Evolutionary conservation across 2,797 vertebrate genomes (phyloP).

Genomic region (Gephyroberyx darwinii): DNA sequence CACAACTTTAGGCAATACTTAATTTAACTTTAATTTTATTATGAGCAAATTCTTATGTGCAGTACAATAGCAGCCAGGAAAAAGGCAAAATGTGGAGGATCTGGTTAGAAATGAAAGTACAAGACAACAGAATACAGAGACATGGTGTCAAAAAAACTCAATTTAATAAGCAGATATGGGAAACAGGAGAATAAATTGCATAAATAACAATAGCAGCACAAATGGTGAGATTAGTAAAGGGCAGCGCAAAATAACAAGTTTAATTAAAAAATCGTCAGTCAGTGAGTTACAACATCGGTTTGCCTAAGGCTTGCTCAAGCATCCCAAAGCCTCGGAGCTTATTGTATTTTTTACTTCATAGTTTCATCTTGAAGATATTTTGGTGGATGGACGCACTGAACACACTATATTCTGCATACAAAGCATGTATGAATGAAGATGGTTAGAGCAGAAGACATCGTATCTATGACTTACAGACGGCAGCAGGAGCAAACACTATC

Average conservation of each 20-base stretch:
- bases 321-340: background rate
- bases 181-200: too few relatives aligned
- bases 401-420: background rate
- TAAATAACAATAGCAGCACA: too few relatives aligned
- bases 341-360: background rate
- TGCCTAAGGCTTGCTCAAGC: background rate
- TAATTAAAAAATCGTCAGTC: background rate
- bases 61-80: background rate
- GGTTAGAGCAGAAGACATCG: background rate
- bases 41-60: background rate
- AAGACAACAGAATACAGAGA: too few relatives aligned
- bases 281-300: background rate
- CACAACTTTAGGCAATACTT: too few relatives aligned
- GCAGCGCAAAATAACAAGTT: too few relatives aligned
- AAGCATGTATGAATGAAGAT: background rate
- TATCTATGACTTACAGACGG: constrained; percentile 27
- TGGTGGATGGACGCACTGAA: background rate
- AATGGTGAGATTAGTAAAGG: too few relatives aligned
- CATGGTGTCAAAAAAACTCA: too few relatives aligned
- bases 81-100: background rate
- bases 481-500: background rate
- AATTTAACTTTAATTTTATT: background rate
- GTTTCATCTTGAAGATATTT: background rate
- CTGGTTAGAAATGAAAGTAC: too few relatives aligned
- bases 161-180: too few relatives aligned